A percentile compares a stretch with the other conserved stretches of the same genome.
phyloP scores from a whole-genome alignment of 2,113 vertebrate genomes.

The Brachionichthys hirsutus region DNA sequence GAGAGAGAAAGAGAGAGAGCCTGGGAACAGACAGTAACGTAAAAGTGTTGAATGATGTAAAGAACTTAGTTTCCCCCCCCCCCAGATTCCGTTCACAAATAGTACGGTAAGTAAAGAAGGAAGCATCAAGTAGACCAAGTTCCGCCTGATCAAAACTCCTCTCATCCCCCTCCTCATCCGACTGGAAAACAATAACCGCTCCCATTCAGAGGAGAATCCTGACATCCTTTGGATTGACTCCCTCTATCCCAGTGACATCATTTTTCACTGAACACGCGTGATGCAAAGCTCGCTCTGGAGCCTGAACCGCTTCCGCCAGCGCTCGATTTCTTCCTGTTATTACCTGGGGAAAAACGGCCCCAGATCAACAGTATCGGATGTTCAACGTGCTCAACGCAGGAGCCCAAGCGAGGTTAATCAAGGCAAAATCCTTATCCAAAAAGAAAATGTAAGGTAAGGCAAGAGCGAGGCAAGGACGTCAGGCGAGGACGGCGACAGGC shows the following conservation, averaged over 20 bases:
- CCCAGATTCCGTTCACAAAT: background rate
- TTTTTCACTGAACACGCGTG: background rate
- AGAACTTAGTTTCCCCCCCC: background rate
- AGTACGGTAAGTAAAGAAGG: background rate
- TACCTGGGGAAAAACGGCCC: background rate
- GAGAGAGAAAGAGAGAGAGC: too few species aligned
- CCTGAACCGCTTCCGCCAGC: background rate
- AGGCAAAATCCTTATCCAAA: background rate
- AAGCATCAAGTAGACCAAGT: conserved; percentile 38
- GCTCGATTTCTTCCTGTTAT: background rate
- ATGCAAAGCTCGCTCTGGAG: background rate
- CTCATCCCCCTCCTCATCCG: background rate
- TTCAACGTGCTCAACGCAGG: background rate
- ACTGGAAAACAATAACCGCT: conserved; percentile 50
- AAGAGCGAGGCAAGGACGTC: too few species aligned
- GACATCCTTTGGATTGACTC: background rate
- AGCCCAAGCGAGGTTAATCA: background rate
- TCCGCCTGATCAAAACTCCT: conserved; percentile 18
- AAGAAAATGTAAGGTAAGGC: too few species aligned
- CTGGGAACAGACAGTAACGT: conserved; percentile 12
- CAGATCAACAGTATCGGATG: background rate
- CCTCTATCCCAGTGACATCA: background rate
- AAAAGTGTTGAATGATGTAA: conserved; percentile 21
- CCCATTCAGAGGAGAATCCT: background rate
- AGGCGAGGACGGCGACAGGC: too few species aligned